Conservation (phyloP, 2,888 invertebrate species). For the Trichacis sp. region DNA sequence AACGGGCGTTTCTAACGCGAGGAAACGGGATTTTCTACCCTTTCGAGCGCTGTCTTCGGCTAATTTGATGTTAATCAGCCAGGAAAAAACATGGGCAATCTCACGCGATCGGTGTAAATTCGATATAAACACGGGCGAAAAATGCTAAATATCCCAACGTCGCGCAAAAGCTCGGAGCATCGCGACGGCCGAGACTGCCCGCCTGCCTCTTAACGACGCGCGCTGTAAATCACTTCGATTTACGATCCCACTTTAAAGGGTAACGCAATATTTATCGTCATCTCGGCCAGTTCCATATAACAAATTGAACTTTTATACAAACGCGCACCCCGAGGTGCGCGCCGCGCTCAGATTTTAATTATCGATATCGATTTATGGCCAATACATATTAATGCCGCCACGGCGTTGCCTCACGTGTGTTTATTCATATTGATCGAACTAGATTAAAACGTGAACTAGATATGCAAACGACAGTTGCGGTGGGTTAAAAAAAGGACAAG, state of each 20-base stretch:
- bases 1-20: background rate
- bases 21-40: background rate
- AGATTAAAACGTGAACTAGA: slow-evolving; percentile 65
- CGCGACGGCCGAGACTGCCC: slow-evolving; percentile 28
- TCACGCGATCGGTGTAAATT: background rate
- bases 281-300: slow-evolving; percentile 65
- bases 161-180: slow-evolving; percentile 41
- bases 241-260: slow-evolving; percentile 65
- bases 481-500: background rate
- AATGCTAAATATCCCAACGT: slow-evolving; percentile 42
- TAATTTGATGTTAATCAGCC: background rate
- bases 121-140: slow-evolving; percentile 20
- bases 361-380: slow-evolving; percentile 68
- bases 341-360: slow-evolving; percentile 64
- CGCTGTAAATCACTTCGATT: slow-evolving; percentile 64
- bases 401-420: slow-evolving; percentile 56
- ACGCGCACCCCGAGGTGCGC: slow-evolving; percentile 46
- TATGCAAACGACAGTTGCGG: slow-evolving; percentile 56
- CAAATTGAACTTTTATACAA: slow-evolving; percentile 68
- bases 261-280: slow-evolving; percentile 67
- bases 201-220: slow-evolving; percentile 45
- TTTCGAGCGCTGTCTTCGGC: background rate
- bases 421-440: slow-evolving; percentile 64
- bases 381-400: slow-evolving; percentile 64
- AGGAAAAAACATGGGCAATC: background rate